Base-by-base conservation (phyloP, 2,113 vertebrate species). In the Orthonyx spaldingii region DNA sequence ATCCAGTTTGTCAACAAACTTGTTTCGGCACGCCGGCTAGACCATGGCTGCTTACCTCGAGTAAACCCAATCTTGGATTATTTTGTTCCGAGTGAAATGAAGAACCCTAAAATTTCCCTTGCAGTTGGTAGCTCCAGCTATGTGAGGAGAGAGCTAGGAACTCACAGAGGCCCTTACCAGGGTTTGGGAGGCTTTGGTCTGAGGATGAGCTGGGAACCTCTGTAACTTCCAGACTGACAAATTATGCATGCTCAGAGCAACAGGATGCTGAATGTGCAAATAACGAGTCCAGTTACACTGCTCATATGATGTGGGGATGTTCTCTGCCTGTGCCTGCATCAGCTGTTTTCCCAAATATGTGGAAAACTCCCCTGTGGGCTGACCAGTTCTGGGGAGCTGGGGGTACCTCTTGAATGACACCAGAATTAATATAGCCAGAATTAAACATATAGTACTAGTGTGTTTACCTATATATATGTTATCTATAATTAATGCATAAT, bases 1-100 rank as follows among this genome's bases (percentile, higher is more conserved):
- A 96, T 83, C 91, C 92, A 97, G 94, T 89, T 89, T 93, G 93
- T 92, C 96, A 83, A 92, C 90, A 84, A 93, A 92, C 90, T 69
- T 96, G 92, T 92, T 94, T 79, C 64, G 66, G 89, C 95, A 88
- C 47, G 93, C 57, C 12, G 32, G 35, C 41, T 70, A 94, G 60
- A 93, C 86, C 44, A 78, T 5, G 32, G 64, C 46, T 64, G 80
- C 46, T 87, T 46, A 86, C 44, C 47, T 82, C 0, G 0, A 56
- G 55, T 80, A 94, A 92, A 95, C 42, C 37, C 24, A 37, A 21
- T 71, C 56, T 35, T 63, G 44, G 37, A 15, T 84, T 84, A 52
- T 78, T 90, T 87, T 10, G 0, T 75, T 90, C 35, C 42, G 4
- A 39, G 83, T 37, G 53, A 85, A 88, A 78, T 5, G n/a, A 74